Evolutionary conservation across 2,888 invertebrate genomes (phyloP), one percentile per base, ranked within the genome.

Genomic region (Escarpia spicata): DNA sequence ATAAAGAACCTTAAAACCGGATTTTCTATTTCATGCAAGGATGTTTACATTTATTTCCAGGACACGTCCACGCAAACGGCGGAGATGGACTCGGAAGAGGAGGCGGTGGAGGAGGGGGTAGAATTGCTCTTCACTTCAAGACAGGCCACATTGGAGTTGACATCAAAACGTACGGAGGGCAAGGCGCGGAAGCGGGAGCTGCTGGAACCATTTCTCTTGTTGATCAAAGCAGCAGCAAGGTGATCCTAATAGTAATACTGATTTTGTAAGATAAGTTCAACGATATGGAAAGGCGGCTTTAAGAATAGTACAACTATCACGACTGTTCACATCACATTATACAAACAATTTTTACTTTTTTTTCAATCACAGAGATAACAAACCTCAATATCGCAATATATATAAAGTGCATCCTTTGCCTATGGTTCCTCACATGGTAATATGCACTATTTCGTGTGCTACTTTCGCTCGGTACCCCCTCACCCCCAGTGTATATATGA

Each of bases 91-190:
- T 10, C 19, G 9, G n/a, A 31, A 90, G 95, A 44, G 95, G 95
- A 75, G 92, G 91, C 2, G 92, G 92, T 31, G 95, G 95, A 31
- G 95, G 95, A n/a, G 95, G 95, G 15, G 93, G 94, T 60, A 94
- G 95, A 15, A 93, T 94, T n/a, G 92, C 95, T n/a, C 92, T 93
- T 43, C 94, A 94, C 92, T 75, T 19, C 8, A 92, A 92, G 8
- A 92, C 43, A 90, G 94, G 94, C 31, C 93, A 94, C 52, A 93
- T 95, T 12, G 94, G 93, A 52, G 94, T 94, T 12, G 60, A 92
- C 12, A 91, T 94, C 6, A 94, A 92, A 31, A 92, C 94, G 6
- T 94, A 94, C 90, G 95, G 95, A n/a, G 93, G 93, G 58, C 94
- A 94, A 0, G 92, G 91, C 4, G 93, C 92, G 26, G 92, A 94